Conservation (phyloP, 1,140 invertebrate genomes). For the Hylaeus volcanicus region DNA sequence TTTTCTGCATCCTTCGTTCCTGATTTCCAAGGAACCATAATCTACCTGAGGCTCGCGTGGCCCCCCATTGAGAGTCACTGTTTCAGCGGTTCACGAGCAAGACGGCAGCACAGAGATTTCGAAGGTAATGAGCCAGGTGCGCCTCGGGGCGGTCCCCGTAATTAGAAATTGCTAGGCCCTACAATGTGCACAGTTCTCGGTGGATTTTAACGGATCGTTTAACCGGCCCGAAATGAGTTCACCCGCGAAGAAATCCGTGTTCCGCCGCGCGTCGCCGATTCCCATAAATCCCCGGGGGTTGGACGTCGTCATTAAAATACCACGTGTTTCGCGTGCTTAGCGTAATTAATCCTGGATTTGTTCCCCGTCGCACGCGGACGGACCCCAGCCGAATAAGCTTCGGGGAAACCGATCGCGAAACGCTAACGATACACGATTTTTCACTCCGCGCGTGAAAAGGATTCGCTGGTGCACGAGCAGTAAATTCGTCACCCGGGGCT, state of each 20-base stretch:
- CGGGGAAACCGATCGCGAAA: neutral
- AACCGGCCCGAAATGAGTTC: conserved; percentile 7
- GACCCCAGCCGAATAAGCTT: neutral
- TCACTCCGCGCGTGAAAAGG: neutral
- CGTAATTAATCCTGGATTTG: conserved; percentile 36
- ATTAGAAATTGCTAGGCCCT: conserved; percentile 49
- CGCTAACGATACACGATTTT: conserved; percentile 25
- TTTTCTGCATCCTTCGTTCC: no score
- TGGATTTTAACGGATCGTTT: conserved; percentile 41
- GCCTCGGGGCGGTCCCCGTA: conserved; percentile 35
- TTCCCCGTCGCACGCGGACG: neutral
- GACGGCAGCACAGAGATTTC: conserved; percentile 25
- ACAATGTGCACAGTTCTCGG: conserved; percentile 6
- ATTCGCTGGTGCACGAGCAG: neutral
- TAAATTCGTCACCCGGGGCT: neutral
- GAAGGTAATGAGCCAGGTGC: conserved; percentile 43
- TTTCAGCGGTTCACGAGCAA: neutral
- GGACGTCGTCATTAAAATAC: conserved; percentile 46
- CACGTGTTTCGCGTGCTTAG: conserved; percentile 22
- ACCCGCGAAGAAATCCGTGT: conserved; percentile 4
- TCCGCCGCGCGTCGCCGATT: neutral
- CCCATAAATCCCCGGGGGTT: conserved; percentile 19
- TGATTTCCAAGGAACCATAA: no score
- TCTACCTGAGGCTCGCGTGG: no score
- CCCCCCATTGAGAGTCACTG: no score